phyloP scores from a whole-genome alignment of 2,113 vertebrate genomes.

The Oreotrochilus melanogaster region DNA sequence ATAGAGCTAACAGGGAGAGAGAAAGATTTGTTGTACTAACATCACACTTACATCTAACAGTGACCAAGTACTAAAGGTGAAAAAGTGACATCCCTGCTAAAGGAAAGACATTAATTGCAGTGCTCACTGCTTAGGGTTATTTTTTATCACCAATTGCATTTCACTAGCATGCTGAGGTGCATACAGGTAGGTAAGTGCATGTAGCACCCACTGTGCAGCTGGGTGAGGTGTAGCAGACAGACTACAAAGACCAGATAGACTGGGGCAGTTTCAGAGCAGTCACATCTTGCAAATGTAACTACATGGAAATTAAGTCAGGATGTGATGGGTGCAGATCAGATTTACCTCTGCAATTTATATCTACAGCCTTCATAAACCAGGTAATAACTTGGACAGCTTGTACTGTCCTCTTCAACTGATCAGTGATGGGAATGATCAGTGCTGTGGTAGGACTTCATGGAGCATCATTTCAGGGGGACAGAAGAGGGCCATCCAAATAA shows the following conservation, averaged over 20 bases:
- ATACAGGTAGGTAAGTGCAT: no score
- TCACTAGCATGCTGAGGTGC: neutral
- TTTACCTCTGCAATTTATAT: neutral
- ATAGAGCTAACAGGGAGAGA: neutral
- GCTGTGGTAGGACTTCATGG: neutral
- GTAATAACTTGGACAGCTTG: neutral
- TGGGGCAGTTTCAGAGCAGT: neutral
- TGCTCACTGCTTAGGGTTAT: neutral
- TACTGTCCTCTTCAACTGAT: neutral
- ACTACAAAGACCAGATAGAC: neutral
- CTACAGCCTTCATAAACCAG: neutral
- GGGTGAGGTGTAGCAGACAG: neutral
- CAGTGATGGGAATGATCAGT: neutral
- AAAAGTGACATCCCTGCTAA: conserved; percentile 6
- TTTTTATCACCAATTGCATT: neutral
- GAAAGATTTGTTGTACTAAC: neutral
- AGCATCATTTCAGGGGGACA: neutral
- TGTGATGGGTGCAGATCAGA: neutral
- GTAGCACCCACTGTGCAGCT: neutral
- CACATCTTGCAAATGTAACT: neutral
- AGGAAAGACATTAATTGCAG: neutral
- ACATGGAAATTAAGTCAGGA: neutral
- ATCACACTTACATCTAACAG: neutral
- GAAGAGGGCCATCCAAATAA: neutral
- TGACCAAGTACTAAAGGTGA: neutral